Evolutionary conservation across 2,113 vertebrate species (phyloP), one percentile per base, ranked within the genome.

Genomic region (Trochalopteron elliotii): DNA sequence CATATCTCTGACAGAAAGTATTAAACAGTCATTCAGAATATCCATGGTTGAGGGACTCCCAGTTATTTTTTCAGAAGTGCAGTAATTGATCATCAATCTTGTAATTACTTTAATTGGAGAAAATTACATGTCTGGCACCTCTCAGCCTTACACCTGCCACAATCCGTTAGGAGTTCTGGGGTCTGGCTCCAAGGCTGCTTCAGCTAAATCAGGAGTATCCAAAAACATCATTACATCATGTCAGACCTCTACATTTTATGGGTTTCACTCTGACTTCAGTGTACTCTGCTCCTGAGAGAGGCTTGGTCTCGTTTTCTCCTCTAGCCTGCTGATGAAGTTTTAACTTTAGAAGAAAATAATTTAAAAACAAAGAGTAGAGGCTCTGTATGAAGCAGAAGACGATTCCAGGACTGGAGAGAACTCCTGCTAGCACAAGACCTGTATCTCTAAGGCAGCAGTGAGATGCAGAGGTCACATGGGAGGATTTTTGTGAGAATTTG

Each of bases 101-200:
- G 89, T 61, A 79, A 94, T 97, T 96, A 93, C 53, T 96, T 91
- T 94, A 96, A 96, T 85, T 93, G 78, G 50, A 76, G 91, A 72
- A 83, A 94, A 87, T 79, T 28, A 76, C 42, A 63, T 27, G 53
- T 35, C 55, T 93, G 89, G 57, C 77, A 80, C 24, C 39, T 76
- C 78, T 87, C 76, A 78, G 21, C 78, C 23, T 53, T 56, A 57
- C 74, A 91, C 78, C 93, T 96, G 91, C 78, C 89, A 91, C 78
- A 72, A 45, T 33, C 57, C 1, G 0, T 83, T 86, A 63, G 31
- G 59, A 61, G 18, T 18, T 33, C 31, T 67, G 81, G 53, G 61
- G 18, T 71, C 57, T 91, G 74, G 80, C 55, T 93, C 74, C 40
- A 53, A 65, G 40, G 40, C 44, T 65, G 50, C 55, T 72, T 74